Conservation (phyloP, 2,797 vertebrate species). For the Lycodopsis pacificus region DNA sequence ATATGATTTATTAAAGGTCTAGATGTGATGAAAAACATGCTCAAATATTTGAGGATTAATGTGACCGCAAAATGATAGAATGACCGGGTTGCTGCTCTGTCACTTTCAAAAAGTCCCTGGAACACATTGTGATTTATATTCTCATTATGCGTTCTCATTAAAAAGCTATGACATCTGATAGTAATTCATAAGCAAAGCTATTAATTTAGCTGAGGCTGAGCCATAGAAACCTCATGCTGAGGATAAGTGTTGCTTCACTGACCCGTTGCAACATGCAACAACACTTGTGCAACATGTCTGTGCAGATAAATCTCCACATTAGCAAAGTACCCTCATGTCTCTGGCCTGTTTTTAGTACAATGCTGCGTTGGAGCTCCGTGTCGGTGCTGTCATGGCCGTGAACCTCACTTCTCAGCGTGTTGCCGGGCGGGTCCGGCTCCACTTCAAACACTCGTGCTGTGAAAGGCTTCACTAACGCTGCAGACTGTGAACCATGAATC, state of each 20-base stretch:
- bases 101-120: not conserved
- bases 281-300: not conserved
- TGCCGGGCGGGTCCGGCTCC: slow-evolving; percentile 57
- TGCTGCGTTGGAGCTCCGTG: slow-evolving; percentile 5
- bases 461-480: slow-evolving; percentile 57
- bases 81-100: not conserved
- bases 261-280: not conserved
- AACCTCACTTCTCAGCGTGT: slow-evolving; percentile 31
- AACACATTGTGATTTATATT: slow-evolving; percentile 6
- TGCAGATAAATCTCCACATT: not conserved
- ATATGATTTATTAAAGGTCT: not conserved
- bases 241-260: not conserved
- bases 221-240: not conserved
- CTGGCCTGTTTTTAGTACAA: not conserved
- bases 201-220: not conserved
- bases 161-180: not conserved
- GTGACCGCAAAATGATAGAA: not conserved
- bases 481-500: slow-evolving; percentile 57
- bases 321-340: not conserved
- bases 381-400: slow-evolving; percentile 25
- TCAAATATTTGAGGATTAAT: not conserved
- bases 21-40: not conserved
- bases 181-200: not conserved
- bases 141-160: slow-evolving; percentile 1
- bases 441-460: slow-evolving; percentile 70